Conservation (phyloP, 2,113 vertebrate genomes). For the Abramis brama region DNA sequence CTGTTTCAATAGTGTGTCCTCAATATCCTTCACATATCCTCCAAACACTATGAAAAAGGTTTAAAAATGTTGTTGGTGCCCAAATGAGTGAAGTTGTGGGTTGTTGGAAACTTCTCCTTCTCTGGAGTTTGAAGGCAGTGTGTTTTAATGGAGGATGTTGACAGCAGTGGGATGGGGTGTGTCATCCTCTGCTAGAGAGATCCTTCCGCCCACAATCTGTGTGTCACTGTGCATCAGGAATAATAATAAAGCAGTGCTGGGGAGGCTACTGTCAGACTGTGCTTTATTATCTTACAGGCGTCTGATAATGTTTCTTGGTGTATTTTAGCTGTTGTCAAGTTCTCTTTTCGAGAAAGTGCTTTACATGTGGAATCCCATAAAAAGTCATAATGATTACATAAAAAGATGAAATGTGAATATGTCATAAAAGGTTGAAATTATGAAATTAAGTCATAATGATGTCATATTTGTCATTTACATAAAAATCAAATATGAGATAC, state of each 20-base stretch:
- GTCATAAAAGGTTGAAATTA: background rate
- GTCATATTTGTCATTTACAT: background rate
- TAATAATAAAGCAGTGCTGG: constrained; percentile 16
- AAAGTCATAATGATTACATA: background rate
- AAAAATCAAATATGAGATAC: background rate
- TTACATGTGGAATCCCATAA: background rate
- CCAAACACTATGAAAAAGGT: background rate
- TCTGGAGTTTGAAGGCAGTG: background rate
- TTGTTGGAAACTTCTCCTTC: background rate
- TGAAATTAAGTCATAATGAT: background rate
- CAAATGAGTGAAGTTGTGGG: background rate
- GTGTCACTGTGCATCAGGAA: background rate
- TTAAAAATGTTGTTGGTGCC: background rate
- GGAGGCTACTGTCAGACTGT: background rate
- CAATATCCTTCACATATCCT: background rate
- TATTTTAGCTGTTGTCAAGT: background rate
- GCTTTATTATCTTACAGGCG: background rate
- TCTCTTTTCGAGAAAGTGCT: background rate
- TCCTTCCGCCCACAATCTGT: constrained; percentile 1
- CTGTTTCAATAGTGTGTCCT: background rate
- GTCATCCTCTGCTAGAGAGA: constrained; percentile 21
- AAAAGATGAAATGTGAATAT: background rate
- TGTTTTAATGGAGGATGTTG: constrained; percentile 43
- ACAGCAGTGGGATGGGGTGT: constrained; percentile 9
- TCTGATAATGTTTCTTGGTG: background rate